phyloP scores from a whole-genome alignment of 2,113 vertebrate species.

The Panthera leo region DNA sequence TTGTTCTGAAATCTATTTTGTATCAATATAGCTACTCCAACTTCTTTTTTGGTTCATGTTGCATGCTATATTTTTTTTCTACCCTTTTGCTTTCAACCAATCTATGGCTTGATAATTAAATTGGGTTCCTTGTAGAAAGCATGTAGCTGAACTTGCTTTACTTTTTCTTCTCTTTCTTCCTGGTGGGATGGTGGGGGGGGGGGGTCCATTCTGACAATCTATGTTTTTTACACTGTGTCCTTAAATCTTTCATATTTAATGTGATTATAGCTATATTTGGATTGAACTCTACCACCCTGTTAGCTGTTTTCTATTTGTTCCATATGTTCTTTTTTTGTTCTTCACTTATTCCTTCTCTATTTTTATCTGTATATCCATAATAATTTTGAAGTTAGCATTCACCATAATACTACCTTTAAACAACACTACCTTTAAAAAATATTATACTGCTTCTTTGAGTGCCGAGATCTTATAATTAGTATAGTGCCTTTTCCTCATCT shows the following conservation, averaged over 20 bases:
- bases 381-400: background rate
- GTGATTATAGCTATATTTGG: background rate
- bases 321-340: background rate
- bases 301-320: background rate
- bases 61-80: background rate
- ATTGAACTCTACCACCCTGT: background rate
- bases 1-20: background rate
- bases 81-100: background rate
- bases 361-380: background rate
- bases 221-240: background rate
- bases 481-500: background rate
- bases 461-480: background rate
- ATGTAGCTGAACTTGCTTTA: background rate
- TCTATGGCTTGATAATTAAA: background rate
- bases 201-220: background rate
- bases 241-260: background rate
- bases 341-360: background rate
- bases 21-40: background rate
- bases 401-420: background rate
- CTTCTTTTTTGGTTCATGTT: background rate
- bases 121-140: background rate
- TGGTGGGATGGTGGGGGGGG: fast-evolving
- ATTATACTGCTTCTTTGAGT: background rate
- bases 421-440: background rate
- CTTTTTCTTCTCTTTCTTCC: too few relatives aligned